Base-by-base conservation (phyloP, 2,888 invertebrate species). In the Perdita meconis region DNA sequence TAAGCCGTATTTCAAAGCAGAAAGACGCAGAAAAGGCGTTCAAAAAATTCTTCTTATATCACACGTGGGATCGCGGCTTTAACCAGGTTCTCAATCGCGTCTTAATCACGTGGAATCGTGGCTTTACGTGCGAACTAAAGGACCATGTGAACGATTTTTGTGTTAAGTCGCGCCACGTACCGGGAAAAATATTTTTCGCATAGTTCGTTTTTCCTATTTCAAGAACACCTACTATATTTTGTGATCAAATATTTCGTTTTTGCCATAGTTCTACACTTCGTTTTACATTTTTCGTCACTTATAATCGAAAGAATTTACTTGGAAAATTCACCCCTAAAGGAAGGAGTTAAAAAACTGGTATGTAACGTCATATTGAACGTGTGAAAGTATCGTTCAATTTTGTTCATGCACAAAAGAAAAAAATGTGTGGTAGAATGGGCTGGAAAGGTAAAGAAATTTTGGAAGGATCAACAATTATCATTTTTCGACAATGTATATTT, bases 401-500 rank as follows among this genome's bases (percentile, higher is more conserved):
- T 51, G n/a, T 16, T 40, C 22, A 10, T 12, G 60, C 22, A 30
- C 6, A 50, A n/a, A 24, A 16, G 6, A 13, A 2, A 42, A 47
- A 3, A 2, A 24, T 10, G 19, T 26, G 12, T 12, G 4, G 38
- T 16, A 19, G 12, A 8, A 12, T 8, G 13, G 4, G 8, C 0
- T 4, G 1, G 30, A 26, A 22, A 44, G 36, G 3, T 1, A 6
- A 34, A 42, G 22, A 12, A 2, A 3, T 38, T 22, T 47, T 50
- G 64, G 40, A 64, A 38, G 8, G 38, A 61, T 71, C 22, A 30
- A 56, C 34, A 22, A 76, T 53, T 70, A 66, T 51, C 36, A 44
- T 78, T 77, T n/a, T 30, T 44, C 44, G 50, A 77, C 55, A 42
- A 40, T 78, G 64, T 77, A 81, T 83, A 78, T 81, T 81, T 81